phyloP scores from a whole-genome alignment of 2,113 vertebrate genomes.

The Cynocephalus volans region DNA sequence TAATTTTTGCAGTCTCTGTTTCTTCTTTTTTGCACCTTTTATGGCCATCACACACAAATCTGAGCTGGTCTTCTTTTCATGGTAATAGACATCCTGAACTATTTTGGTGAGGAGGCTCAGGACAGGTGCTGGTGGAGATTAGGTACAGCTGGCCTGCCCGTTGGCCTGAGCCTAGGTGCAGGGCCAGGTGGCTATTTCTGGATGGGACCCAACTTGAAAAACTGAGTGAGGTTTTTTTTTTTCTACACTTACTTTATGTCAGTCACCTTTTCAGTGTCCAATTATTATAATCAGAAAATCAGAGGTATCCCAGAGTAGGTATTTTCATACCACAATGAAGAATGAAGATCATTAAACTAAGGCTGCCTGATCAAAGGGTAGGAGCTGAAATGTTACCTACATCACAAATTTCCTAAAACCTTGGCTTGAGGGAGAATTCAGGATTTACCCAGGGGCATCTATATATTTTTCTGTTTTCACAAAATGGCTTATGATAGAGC shows the following conservation, averaged over 20 bases:
- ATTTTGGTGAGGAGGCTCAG: not conserved
- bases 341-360: slow-evolving; percentile 61
- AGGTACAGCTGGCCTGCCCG: not conserved
- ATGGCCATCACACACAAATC: not conserved
- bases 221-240: not conserved
- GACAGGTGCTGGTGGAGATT: not conserved
- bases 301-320: slow-evolving; percentile 43
- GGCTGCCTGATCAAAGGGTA: slow-evolving; percentile 21
- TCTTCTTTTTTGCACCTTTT: not conserved
- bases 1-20: not conserved
- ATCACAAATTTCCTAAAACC: not conserved
- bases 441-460: not conserved
- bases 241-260: not conserved
- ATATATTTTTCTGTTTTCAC: slow-evolving; percentile 61
- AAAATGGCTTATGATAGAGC: not conserved
- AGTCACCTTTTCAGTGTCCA: slow-evolving; percentile 30
- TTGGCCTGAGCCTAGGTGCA: not conserved
- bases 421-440: slow-evolving; percentile 10
- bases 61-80: not conserved
- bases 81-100: not conserved
- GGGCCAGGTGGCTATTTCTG: not conserved
- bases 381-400: slow-evolving; percentile 52
- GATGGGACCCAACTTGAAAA: not conserved
- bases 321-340: slow-evolving; percentile 69
- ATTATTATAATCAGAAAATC: slow-evolving; percentile 59